Conservation (phyloP, 2,113 vertebrate species). For the Glaucomys volans region DNA sequence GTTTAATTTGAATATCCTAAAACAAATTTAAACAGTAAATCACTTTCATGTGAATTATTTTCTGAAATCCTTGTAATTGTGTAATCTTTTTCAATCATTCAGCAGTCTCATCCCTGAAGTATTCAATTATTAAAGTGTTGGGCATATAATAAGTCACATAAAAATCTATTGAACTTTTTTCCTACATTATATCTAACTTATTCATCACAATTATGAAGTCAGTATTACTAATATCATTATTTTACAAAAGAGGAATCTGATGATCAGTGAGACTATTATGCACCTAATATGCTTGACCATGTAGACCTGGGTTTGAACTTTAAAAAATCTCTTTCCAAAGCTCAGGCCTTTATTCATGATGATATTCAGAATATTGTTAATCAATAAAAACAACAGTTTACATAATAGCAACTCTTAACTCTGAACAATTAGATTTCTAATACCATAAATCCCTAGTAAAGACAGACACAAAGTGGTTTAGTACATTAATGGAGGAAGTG, state of each 20-base stretch:
- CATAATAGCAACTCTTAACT: not conserved
- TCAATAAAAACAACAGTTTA: not conserved
- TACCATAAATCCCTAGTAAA: not conserved
- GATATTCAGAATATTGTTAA: conserved; percentile 31
- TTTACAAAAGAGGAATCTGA: conserved; percentile 52
- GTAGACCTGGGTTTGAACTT: conserved; percentile 19
- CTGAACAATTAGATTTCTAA: not conserved
- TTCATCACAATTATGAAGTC: not conserved
- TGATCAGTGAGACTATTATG: not conserved
- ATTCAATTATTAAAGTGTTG: conserved; percentile 55
- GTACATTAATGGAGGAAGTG: not conserved
- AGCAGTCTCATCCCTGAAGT: conserved; percentile 18
- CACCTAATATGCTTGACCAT: not conserved
- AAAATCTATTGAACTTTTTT: conserved; percentile 60
- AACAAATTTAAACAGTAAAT: conserved; percentile 62
- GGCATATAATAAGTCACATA: conserved; percentile 57
- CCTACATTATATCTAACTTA: conserved; percentile 58
- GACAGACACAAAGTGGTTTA: not conserved
- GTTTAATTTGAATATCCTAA: conserved; percentile 42
- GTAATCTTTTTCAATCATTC: conserved; percentile 40
- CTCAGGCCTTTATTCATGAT: not conserved
- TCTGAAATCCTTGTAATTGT: conserved; percentile 58
- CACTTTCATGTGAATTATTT: conserved; percentile 61
- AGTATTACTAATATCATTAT: conserved; percentile 26
- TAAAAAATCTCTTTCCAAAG: not conserved